Evolutionary conservation across 2,113 vertebrate species (phyloP).

Genomic region (Myodes glareolus): DNA sequence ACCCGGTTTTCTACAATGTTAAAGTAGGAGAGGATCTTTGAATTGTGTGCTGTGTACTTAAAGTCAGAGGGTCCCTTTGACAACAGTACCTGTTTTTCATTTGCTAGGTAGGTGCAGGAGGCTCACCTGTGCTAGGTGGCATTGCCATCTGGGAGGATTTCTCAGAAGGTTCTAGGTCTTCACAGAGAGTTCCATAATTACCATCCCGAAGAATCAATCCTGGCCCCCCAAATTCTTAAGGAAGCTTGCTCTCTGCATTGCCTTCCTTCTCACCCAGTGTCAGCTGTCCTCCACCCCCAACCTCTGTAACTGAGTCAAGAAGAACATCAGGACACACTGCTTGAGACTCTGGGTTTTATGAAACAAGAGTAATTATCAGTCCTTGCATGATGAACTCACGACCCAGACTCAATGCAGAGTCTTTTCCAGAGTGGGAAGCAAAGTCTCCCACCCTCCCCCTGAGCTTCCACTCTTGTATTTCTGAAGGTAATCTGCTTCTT

Average conservation of each 20-base stretch:
- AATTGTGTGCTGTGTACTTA: not conserved
- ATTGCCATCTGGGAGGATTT: not conserved
- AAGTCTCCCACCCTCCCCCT: not conserved
- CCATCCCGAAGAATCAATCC: not conserved
- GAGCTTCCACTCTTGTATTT: not conserved
- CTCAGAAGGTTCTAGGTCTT: not conserved
- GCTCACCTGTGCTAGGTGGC: not conserved
- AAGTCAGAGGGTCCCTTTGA: not conserved
- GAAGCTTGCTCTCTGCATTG: not conserved
- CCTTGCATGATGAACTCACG: not conserved
- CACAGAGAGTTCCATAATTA: not conserved
- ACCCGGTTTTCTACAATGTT: not conserved
- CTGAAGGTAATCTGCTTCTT: not conserved
- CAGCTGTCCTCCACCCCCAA: too few relatives aligned
- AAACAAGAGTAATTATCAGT: not conserved
- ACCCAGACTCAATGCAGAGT: not conserved
- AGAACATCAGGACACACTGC: not conserved
- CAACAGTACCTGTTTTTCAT: not conserved
- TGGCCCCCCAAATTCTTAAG: not conserved
- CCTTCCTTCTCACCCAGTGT: rapidly evolving
- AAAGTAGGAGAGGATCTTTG: not conserved
- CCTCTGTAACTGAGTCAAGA: not conserved
- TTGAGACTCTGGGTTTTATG: not conserved
- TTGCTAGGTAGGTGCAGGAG: not conserved
- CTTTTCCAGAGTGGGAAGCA: not conserved